Percentiles rank a stretch among this genome's conserved stretches.
Conservation (phyloP, 1,140 invertebrate species). For the Agrypnia vestita region DNA sequence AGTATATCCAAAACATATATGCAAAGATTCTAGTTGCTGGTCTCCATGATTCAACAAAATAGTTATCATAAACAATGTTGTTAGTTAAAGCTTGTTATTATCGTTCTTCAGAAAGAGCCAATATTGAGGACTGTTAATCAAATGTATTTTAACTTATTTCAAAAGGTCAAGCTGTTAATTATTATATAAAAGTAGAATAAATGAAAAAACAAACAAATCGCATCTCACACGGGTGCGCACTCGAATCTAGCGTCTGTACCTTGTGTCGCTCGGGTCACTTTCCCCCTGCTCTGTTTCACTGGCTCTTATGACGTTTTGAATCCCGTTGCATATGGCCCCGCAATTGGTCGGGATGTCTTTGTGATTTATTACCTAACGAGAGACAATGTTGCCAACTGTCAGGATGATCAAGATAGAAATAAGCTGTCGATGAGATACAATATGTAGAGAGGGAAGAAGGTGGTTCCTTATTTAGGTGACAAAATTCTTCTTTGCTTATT, state of each 20-base stretch:
- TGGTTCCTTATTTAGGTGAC: too few species aligned
- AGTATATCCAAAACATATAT: too few species aligned
- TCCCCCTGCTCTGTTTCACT: constrained; percentile 47
- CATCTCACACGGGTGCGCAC: constrained; percentile 46
- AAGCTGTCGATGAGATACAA: too few species aligned
- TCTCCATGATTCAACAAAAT: too few species aligned
- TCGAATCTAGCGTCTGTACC: constrained; percentile 55
- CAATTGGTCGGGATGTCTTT: constrained; percentile 60
- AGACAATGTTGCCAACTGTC: constrained; percentile 46
- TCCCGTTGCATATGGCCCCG: constrained; percentile 57
- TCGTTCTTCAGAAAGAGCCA: too few species aligned
- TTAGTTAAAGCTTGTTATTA: too few species aligned
- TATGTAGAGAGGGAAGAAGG: too few species aligned
- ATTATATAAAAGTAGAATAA: not conserved
- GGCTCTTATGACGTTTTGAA: constrained; percentile 53
- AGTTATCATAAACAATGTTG: too few species aligned
- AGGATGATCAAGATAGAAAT: not conserved
- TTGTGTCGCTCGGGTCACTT: constrained; percentile 55
- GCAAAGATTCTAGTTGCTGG: too few species aligned
- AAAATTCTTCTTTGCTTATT: too few species aligned
- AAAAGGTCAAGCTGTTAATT: constrained; percentile 7
- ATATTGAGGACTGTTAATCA: not conserved
- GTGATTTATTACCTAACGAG: constrained; percentile 59
- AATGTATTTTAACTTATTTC: constrained; percentile 14
- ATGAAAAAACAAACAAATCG: constrained; percentile 24